Percentiles rank a stretch among this genome's conserved stretches.
Conservation (phyloP, 2,797 vertebrate genomes). For the Enteromius thamalakanensis region DNA sequence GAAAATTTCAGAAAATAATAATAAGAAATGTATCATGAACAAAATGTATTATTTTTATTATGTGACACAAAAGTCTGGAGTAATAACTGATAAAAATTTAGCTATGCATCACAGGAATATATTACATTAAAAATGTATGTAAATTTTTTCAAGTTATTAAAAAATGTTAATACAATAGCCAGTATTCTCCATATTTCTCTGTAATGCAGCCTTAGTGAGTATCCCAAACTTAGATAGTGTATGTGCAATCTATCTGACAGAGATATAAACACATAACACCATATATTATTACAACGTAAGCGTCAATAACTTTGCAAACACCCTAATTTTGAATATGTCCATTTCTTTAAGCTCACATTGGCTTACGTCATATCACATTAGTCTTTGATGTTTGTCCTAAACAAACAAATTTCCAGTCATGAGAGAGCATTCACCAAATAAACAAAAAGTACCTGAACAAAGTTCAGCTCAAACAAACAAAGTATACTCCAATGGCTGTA, state of each 20-base stretch:
- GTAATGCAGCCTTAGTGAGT: neutral
- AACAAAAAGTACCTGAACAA: slow-evolving; percentile 24
- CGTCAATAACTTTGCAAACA: neutral
- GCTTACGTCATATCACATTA: neutral
- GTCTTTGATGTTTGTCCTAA: slow-evolving; percentile 27
- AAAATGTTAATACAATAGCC: neutral
- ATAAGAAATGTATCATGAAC: neutral
- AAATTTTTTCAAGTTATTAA: neutral
- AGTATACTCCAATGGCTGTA: neutral
- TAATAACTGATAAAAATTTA: neutral
- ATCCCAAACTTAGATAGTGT: too few species aligned
- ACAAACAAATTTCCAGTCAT: slow-evolving; percentile 28
- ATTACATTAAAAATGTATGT: neutral
- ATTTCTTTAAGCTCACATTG: slow-evolving; percentile 5
- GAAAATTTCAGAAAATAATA: neutral
- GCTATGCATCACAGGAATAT: neutral
- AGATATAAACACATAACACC: neutral
- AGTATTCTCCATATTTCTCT: neutral
- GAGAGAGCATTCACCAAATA: neutral
- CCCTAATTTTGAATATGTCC: neutral
- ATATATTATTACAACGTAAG: neutral
- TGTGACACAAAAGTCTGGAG: neutral
- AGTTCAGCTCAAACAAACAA: slow-evolving; percentile 34
- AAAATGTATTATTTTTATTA: neutral
- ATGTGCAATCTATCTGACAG: neutral